Conservation (phyloP, 2,888 invertebrate genomes). For the Oxytorus armatus region DNA sequence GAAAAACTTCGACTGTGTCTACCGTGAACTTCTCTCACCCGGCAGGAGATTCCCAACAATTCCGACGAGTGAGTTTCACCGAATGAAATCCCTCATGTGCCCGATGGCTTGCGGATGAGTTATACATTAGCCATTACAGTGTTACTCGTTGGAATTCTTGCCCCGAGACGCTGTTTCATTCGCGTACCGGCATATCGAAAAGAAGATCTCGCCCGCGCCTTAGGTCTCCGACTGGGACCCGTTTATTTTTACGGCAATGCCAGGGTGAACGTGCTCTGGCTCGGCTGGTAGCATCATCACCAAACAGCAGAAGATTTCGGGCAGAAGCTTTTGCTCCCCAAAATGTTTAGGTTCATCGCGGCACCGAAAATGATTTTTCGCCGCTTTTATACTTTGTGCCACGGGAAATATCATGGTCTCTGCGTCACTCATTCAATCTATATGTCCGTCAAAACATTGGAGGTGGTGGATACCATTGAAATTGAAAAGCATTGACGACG, state of each 20-base stretch:
- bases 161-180: conserved; percentile 63
- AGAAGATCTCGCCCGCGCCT: conserved; percentile 66
- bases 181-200: conserved; percentile 62
- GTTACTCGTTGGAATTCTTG: conserved; percentile 68
- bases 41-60: conserved; percentile 3
- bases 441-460: too few species aligned
- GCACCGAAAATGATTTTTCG: conserved; percentile 27
- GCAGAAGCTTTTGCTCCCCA: conserved; percentile 26
- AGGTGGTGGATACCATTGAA: too few species aligned
- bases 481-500: too few species aligned
- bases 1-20: conserved; percentile 23
- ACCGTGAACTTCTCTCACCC: neutral
- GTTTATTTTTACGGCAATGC: conserved; percentile 83
- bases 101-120: conserved; percentile 56
- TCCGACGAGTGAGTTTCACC: conserved; percentile 27
- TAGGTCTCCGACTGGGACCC: conserved; percentile 74
- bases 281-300: conserved; percentile 51
- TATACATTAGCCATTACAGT: conserved; percentile 64
- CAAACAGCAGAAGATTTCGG: neutral
- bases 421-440: neutral
- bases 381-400: conserved; percentile 22
- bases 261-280: conserved; percentile 81
- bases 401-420: neutral
- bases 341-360: conserved; percentile 79
- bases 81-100: conserved; percentile 47